phyloP scores from a whole-genome alignment of 1,140 invertebrate genomes.

The Chymomyza costata region DNA sequence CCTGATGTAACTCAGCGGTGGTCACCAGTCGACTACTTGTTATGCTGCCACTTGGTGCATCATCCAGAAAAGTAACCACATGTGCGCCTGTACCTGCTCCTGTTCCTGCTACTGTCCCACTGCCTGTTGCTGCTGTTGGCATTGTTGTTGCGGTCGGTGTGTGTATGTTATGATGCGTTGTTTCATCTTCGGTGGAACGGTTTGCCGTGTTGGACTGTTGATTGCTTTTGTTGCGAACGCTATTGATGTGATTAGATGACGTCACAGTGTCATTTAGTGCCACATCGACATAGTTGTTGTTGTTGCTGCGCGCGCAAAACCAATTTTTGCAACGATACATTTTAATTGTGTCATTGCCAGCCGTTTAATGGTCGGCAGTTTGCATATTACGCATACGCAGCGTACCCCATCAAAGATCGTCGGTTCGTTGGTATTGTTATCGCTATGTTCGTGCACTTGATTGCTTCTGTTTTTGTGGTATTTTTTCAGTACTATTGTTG shows the following conservation, averaged over 20 bases:
- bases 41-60: slow-evolving; percentile 59
- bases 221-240: slow-evolving; percentile 30
- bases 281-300: slow-evolving; percentile 72
- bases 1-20: slow-evolving; percentile 64
- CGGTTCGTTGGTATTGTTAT: slow-evolving; percentile 2
- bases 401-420: slow-evolving; percentile 3
- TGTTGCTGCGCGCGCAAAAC: slow-evolving; percentile 77
- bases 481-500: neutral
- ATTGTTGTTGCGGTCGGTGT: slow-evolving; percentile 9
- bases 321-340: slow-evolving; percentile 77
- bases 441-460: slow-evolving; percentile 14
- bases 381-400: slow-evolving; percentile 32
- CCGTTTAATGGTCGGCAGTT: slow-evolving; percentile 54
- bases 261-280: slow-evolving; percentile 46
- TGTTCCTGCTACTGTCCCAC: slow-evolving; percentile 6
- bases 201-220: slow-evolving; percentile 47
- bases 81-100: slow-evolving; percentile 28
- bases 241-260: slow-evolving; percentile 9
- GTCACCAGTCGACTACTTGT: slow-evolving; percentile 67
- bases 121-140: slow-evolving; percentile 19
- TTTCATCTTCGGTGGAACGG: slow-evolving; percentile 12
- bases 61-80: slow-evolving; percentile 72
- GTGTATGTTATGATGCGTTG: slow-evolving; percentile 17
- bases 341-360: slow-evolving; percentile 64
- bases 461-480: slow-evolving; percentile 21